Conservation (phyloP, 2,888 invertebrate species). For the Carpatolechia fugitivella region DNA sequence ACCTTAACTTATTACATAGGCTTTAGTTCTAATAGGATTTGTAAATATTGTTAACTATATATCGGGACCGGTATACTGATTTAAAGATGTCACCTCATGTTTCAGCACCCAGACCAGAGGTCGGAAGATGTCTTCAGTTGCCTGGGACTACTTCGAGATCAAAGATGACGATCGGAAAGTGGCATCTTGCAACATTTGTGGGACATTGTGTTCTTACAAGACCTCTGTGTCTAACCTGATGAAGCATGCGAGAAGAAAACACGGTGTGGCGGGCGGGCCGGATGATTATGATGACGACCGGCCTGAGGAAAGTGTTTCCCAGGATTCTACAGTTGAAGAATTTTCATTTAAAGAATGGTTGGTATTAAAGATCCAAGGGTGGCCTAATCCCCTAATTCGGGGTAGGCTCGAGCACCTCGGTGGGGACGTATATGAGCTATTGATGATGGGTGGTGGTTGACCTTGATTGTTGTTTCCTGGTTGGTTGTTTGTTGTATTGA, state of each 20-base stretch:
- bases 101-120: conserved; percentile 7
- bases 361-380: neutral
- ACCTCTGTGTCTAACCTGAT: conserved; percentile 30
- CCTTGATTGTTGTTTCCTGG: too few species aligned
- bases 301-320: conserved; percentile 4
- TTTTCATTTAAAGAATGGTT: neutral
- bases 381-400: neutral
- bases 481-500: too few species aligned
- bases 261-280: conserved; percentile 10
- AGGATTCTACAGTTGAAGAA: too few species aligned
- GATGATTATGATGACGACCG: conserved; percentile 2
- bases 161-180: conserved; percentile 16
- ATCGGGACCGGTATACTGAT: too few species aligned
- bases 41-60: too few species aligned
- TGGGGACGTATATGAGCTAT: too few species aligned
- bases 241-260: conserved; percentile 29
- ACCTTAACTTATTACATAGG: too few species aligned
- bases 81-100: neutral
- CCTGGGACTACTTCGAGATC: conserved; percentile 24
- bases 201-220: conserved; percentile 19
- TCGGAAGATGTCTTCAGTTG: conserved; percentile 11
- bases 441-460: too few species aligned
- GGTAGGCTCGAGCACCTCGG: neutral
- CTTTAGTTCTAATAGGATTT: too few species aligned
- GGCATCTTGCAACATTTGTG: conserved; percentile 26